Base-by-base conservation (phyloP, 2,888 invertebrate genomes). In the Hyposoter dolosus region DNA sequence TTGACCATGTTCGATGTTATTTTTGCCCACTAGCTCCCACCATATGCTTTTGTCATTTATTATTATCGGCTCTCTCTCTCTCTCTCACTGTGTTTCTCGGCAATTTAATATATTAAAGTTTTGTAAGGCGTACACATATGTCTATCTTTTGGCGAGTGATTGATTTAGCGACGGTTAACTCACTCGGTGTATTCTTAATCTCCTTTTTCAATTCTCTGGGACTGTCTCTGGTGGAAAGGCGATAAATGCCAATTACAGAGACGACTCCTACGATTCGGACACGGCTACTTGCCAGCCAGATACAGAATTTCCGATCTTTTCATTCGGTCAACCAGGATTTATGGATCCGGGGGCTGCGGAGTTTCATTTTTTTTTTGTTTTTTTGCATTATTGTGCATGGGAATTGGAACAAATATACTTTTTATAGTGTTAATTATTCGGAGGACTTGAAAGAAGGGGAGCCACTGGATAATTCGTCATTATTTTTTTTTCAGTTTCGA, bases 181-280 rank as follows among this genome's bases (percentile, higher is more conserved):
- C 76, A 81, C 50, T 78, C 66, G 83, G 66, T 40, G 40, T 45
- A 79, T 82, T 85, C 78, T 66, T 72, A 23, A 71, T 80, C 79
- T 23, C 63, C 60, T 43, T 74, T 56, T 69, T 82, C 47, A 63
- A 28, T 72, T 28, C 56, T 76, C 32, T 68, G 19, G 0, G 40
- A 32, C 68, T 43, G 45, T 63, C 63, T 47, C 15, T n/a, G 19
- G 12, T 23, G 47, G 56, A n/a, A 75, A 74, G 66, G 77, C 86
- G 81, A 86, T 86, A 83, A 86, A 86, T 81, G 81, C 68, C 86
- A 78, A 86, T 86, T 86, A 86, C 76, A 28, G 60, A 28, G 5
- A 50, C 63, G 80, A 86, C 83, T 86, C 83, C 77, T 83, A 83
- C 83, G 77, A 81, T 78, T 80, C 77, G 45, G 66, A 85, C 68